Conservation (phyloP, 1,140 invertebrate genomes). For the Sesamia nonagrioides region DNA sequence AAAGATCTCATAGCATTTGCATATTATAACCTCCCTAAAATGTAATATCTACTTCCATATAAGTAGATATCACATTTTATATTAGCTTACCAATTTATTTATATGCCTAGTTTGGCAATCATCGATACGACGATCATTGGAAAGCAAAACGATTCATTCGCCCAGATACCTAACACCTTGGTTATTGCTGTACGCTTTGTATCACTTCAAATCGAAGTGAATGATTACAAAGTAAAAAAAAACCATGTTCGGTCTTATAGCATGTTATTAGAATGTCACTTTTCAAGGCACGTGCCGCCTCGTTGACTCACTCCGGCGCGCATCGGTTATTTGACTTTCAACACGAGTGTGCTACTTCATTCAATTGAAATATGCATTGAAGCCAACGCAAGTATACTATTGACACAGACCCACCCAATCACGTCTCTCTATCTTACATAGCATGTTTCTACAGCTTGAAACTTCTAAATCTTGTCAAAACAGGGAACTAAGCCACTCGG, state of each 20-base stretch:
- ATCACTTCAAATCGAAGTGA: not conserved
- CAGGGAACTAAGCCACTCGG: conserved; percentile 32
- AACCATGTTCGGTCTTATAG: no score
- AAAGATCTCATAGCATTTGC: no score
- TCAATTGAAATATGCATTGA: conserved; percentile 18
- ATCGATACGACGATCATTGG: no score
- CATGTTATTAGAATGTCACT: not conserved
- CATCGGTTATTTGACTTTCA: conserved; percentile 38
- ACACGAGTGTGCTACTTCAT: not conserved
- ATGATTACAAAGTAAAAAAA: not conserved
- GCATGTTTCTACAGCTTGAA: not conserved
- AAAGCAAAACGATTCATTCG: not conserved
- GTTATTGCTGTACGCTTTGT: not conserved
- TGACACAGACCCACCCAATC: conserved; percentile 1
- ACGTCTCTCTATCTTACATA: not conserved
- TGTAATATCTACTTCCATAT: no score
- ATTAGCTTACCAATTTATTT: no score
- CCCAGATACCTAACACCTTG: not conserved
- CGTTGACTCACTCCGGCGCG: conserved; percentile 13
- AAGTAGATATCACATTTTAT: no score
- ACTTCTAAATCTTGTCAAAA: conserved; percentile 30
- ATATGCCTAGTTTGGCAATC: no score
- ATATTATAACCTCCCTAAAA: no score
- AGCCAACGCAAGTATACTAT: not conserved
- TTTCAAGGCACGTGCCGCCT: conserved; percentile 14